A percentile compares a stretch with the other conserved stretches of the same genome.
Conservation (phyloP, 2,113 vertebrate species). For the Gracilinanus agilis region DNA sequence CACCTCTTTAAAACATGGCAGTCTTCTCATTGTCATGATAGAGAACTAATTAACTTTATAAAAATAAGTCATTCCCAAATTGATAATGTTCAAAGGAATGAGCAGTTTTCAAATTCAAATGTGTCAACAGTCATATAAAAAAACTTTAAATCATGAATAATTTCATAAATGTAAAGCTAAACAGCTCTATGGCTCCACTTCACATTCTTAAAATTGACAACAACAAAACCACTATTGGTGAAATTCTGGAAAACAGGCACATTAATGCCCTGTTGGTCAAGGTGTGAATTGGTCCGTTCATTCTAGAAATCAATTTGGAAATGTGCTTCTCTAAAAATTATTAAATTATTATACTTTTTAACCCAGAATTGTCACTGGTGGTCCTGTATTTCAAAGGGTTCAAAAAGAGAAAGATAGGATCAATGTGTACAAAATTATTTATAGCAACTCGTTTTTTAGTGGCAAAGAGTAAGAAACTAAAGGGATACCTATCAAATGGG, state of each 20-base stretch:
- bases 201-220: neutral
- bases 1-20: no score
- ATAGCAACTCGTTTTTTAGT: neutral
- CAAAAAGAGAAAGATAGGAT: neutral
- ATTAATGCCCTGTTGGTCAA: neutral
- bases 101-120: no score
- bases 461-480: no score
- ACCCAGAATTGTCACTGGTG: neutral
- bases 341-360: neutral
- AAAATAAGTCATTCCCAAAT: no score
- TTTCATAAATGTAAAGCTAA: no score
- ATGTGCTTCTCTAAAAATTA: neutral
- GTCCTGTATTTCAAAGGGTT: no score
- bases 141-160: no score
- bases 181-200: no score
- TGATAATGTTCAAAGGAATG: no score
- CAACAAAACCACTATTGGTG: neutral
- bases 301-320: neutral
- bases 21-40: no score
- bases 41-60: no score
- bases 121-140: no score
- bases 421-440: neutral
- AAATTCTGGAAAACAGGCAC: neutral
- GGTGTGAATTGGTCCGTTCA: neutral
- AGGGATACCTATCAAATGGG: neutral